These are phyloP conservation scores for Trachelus tabidus DNA, from an alignment of 2,888 invertebrate species.

Conservation along the genomic window DNA sequence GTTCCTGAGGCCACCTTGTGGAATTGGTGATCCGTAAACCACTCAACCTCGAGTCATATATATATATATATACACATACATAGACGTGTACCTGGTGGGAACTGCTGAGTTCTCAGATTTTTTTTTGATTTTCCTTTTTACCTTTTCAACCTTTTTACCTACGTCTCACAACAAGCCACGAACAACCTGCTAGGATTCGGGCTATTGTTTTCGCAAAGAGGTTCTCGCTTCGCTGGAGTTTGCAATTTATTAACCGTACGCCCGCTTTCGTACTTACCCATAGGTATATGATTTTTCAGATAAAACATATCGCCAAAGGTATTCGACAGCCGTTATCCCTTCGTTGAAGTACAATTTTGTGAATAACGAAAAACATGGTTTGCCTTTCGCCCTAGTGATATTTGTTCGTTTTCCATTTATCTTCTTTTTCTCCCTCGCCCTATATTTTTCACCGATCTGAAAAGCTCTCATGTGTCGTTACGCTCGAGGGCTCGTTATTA, in stretches of 20 bases:
- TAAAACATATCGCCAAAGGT: neutral
- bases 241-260: neutral
- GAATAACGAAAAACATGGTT: neutral
- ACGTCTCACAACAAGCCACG: neutral
- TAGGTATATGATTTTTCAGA: neutral
- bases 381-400: neutral
- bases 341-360: neutral
- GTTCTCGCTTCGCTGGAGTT: neutral
- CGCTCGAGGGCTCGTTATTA: neutral
- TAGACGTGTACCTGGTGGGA: neutral
- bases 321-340: neutral
- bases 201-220: neutral
- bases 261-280: neutral
- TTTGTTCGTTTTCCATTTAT: neutral
- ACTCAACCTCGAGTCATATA: neutral
- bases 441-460: neutral
- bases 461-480: neutral
- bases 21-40: neutral
- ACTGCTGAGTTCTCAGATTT: neutral
- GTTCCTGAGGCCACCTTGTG: neutral
- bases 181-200: neutral
- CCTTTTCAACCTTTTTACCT: neutral
- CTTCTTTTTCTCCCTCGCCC: neutral
- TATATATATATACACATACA: neutral
- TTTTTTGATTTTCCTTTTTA: neutral